Base-by-base conservation (phyloP, 2,888 invertebrate species). In the Melanophora roralis region DNA sequence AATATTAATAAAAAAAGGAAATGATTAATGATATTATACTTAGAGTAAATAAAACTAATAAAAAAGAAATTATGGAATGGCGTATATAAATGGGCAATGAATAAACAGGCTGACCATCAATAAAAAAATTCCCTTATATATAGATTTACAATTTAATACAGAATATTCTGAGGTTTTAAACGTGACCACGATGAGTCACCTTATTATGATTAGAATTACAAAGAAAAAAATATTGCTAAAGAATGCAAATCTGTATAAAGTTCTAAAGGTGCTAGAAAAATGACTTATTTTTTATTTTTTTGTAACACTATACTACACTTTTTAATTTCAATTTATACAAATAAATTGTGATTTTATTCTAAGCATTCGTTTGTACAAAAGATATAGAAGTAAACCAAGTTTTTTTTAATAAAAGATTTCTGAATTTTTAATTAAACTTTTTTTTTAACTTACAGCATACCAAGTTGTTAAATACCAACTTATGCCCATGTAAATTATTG, bases 151-250 rank as follows among this genome's bases (percentile, higher is more conserved):
- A 60, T 49, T 34, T 2, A 23, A 12, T 27, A 12, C 12, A 11
- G 19, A 40, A 45, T 19, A 38, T 73, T 65, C 40, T 57, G 47
- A 65, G 65, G 65, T 64, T 65, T 74, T 2, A 23, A 65, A 40
- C 6, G 34, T 16, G 65, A 65, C 65, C 57, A 34, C 36, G 59
- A 34, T 65, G 65, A 65, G 14, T 65, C 59, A 65, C 1, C 4
- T 51, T n/a, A 23, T 40, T 32, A 53, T 34, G 51, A 43, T 43
- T n/a, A 12, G n/a, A 38, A n/a, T 38, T n/a, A 38, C 11, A 38
- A 38, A 12, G 12, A 11, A 12, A 38, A 38, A 38, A 38, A 5
- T 38, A 38, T 43, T 7, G 23, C 21, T 23, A 49, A 49, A 23
- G 7, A 27, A 0, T n/a, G 7, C 45, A 27, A 23, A 38, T 69